These are phyloP conservation scores for Nothobranchius kuhntae DNA, from an alignment of 2,113 vertebrate species.

Conservation along the genomic window DNA sequence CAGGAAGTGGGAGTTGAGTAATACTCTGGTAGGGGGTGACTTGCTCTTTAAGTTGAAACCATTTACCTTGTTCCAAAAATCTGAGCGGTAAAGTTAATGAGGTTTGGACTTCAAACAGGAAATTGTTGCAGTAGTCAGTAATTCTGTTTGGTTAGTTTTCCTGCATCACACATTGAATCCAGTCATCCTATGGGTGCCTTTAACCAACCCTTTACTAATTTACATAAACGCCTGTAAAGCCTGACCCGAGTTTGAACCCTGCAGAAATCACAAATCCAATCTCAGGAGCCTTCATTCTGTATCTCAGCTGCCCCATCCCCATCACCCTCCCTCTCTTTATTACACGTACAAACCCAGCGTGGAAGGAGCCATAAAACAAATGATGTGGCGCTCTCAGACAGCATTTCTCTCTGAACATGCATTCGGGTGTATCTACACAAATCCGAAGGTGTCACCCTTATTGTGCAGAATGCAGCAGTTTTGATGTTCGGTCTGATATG, in stretches of 20 bases:
- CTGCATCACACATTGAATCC: neutral
- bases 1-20: no score
- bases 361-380: slow-evolving; percentile 63
- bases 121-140: neutral
- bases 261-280: slow-evolving; percentile 53
- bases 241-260: slow-evolving; percentile 68
- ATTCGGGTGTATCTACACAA: slow-evolving; percentile 21
- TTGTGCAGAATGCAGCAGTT: slow-evolving; percentile 28
- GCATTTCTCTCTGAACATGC: slow-evolving; percentile 29
- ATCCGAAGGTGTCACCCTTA: slow-evolving; percentile 17
- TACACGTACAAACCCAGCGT: slow-evolving; percentile 36
- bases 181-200: neutral
- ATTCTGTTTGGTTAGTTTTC: neutral
- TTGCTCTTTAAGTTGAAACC: no score
- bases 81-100: no score
- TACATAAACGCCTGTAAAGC: slow-evolving; percentile 28
- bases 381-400: slow-evolving; percentile 44
- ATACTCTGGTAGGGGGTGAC: no score
- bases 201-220: slow-evolving; percentile 17
- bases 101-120: no score
- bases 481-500: slow-evolving; percentile 48
- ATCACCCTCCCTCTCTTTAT: slow-evolving; percentile 44
- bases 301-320: slow-evolving; percentile 24
- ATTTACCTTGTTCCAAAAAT: no score
- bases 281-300: slow-evolving; percentile 19